Percentiles rank a stretch among this genome's conserved stretches.
Evolutionary conservation across 2,888 invertebrate species (phyloP).

Genomic region (Amphipyra berbera): DNA sequence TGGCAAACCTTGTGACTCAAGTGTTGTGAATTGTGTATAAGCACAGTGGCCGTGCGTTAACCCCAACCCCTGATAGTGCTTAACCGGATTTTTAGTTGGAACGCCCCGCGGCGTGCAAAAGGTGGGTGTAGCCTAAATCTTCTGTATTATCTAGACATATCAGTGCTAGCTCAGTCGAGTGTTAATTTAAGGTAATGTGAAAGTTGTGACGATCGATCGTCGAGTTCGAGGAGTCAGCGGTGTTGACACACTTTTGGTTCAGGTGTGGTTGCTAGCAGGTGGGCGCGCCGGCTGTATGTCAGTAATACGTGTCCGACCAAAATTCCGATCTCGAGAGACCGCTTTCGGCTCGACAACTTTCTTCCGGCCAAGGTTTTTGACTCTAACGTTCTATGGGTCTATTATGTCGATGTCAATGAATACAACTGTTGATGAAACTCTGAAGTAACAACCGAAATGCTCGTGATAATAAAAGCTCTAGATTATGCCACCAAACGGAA

Average conservation of each 20-base stretch:
- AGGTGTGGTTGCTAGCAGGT: slow-evolving; percentile 86
- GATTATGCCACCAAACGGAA: slow-evolving; percentile 73
- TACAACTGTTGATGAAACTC: slow-evolving; percentile 33
- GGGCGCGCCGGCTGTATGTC: slow-evolving; percentile 83
- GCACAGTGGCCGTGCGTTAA: slow-evolving; percentile 87
- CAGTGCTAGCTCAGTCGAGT: slow-evolving; percentile 71
- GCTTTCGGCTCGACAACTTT: slow-evolving; percentile 86
- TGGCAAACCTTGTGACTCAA: slow-evolving; percentile 82
- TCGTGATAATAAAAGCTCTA: slow-evolving; percentile 64
- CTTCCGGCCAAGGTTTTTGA: slow-evolving; percentile 73
- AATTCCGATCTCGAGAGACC: slow-evolving; percentile 85
- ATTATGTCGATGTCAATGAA: slow-evolving; percentile 28
- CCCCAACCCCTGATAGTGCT: slow-evolving; percentile 88
- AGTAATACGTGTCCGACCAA: slow-evolving; percentile 83
- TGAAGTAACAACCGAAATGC: slow-evolving; percentile 34
- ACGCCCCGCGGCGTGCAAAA: slow-evolving; percentile 83
- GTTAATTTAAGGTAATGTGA: slow-evolving; percentile 89
- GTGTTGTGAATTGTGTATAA: slow-evolving; percentile 86
- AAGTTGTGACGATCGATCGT: slow-evolving; percentile 86
- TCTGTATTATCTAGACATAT: slow-evolving; percentile 67
- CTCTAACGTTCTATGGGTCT: slow-evolving; percentile 30
- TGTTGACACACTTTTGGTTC: slow-evolving; percentile 88
- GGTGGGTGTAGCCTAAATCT: slow-evolving; percentile 71
- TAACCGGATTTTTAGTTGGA: slow-evolving; percentile 85
- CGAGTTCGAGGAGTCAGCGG: slow-evolving; percentile 83